These are phyloP conservation scores for Cryptotermes secundus DNA, from an alignment of 1,140 invertebrate species.

Conservation along the genomic window DNA sequence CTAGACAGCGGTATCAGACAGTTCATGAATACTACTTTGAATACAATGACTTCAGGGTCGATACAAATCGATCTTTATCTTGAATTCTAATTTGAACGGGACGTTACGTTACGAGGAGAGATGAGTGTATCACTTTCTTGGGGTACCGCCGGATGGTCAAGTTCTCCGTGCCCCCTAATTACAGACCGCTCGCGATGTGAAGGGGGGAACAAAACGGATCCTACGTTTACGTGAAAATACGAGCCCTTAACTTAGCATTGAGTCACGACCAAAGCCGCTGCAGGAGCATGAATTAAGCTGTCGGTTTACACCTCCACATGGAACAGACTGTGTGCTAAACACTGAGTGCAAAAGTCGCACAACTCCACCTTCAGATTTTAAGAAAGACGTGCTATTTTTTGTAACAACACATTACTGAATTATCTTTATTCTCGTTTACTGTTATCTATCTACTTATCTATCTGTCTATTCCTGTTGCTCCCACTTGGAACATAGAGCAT, in stretches of 20 bases:
- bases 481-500: too few species aligned
- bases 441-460: too few species aligned
- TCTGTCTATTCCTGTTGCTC: too few species aligned
- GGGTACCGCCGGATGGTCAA: not conserved
- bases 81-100: too few species aligned
- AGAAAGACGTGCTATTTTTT: too few species aligned
- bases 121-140: slow-evolving; percentile 12
- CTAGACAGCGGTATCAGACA: too few species aligned
- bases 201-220: not conserved
- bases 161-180: not conserved
- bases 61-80: too few species aligned
- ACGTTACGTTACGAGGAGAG: not conserved
- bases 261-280: not conserved
- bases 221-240: slow-evolving; percentile 19
- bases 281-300: not conserved
- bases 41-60: too few species aligned
- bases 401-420: too few species aligned
- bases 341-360: not conserved
- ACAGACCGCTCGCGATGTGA: not conserved
- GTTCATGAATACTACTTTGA: too few species aligned
- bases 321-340: not conserved
- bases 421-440: too few species aligned
- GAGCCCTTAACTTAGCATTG: not conserved
- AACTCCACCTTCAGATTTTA: not conserved
- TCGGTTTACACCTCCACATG: slow-evolving; percentile 2